Evolutionary conservation across 2,113 vertebrate genomes (phyloP).

Genomic region (Vidua chalybeata): DNA sequence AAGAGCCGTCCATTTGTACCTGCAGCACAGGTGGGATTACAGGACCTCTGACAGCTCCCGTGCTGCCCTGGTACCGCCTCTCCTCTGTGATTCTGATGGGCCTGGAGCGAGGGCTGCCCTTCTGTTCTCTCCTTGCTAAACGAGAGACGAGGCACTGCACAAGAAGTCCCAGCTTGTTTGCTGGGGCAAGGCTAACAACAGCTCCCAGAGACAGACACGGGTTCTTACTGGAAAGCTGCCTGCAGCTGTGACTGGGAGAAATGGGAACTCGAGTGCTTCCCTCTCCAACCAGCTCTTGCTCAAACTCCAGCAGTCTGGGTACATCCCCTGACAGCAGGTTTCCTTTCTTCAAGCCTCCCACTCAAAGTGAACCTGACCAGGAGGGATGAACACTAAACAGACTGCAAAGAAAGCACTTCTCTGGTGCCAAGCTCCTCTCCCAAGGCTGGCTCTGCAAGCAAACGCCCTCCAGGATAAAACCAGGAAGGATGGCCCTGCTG

Average conservation of each 20-base stretch:
- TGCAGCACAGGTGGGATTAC: neutral
- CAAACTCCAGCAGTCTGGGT: neutral
- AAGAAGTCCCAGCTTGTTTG: neutral
- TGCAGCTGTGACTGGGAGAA: fast-evolving
- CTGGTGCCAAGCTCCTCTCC: neutral
- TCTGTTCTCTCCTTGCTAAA: neutral
- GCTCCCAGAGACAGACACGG: neutral
- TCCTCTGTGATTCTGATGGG: neutral
- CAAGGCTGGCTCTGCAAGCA: neutral
- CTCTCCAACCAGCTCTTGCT: neutral
- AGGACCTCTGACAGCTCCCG: neutral
- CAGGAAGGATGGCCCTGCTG: neutral
- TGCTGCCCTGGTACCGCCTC: neutral
- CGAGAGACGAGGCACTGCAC: neutral
- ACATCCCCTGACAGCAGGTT: neutral
- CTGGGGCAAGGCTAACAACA: neutral
- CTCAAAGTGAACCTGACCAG: neutral
- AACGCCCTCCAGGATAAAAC: neutral
- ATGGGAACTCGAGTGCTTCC: neutral
- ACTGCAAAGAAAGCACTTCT: neutral
- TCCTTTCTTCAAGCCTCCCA: neutral
- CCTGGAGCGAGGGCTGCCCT: neutral
- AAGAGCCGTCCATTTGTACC: neutral
- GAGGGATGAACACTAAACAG: fast-evolving
- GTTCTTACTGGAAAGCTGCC: neutral